These are phyloP conservation scores for Emys orbicularis DNA, from an alignment of 2,797 vertebrate genomes.

Conservation along the genomic window DNA sequence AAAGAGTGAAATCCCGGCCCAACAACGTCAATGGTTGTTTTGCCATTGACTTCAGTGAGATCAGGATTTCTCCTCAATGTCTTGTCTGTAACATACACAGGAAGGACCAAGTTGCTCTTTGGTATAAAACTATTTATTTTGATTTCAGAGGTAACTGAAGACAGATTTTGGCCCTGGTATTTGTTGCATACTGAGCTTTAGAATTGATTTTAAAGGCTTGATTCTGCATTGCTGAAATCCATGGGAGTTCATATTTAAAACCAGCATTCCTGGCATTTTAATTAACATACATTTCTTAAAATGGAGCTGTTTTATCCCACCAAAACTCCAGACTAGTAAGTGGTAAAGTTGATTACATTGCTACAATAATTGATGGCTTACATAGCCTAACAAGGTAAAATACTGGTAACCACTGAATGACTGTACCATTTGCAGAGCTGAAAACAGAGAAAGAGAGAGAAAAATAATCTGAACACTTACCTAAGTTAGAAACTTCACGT, in stretches of 20 bases:
- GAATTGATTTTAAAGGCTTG: not conserved
- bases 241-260: not conserved
- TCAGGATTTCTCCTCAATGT: not conserved
- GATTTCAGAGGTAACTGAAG: not conserved
- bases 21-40: not conserved
- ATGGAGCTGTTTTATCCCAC: not conserved
- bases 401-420: not conserved
- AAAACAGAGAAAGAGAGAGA: not conserved
- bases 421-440: not conserved
- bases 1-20: not conserved
- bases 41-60: not conserved
- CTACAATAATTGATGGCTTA: not conserved
- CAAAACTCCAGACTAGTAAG: not conserved
- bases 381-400: not conserved
- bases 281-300: not conserved
- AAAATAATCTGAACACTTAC: slow-evolving; percentile 73
- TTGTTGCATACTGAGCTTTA: not conserved
- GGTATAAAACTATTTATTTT: not conserved
- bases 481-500: slow-evolving; percentile 46
- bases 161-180: not conserved
- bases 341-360: not conserved
- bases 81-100: not conserved
- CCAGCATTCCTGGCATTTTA: not conserved
- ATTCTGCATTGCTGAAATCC: not conserved
- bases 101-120: not conserved